A percentile compares a stretch with the other conserved stretches of the same genome.
Evolutionary conservation across 2,888 invertebrate genomes (phyloP).

Genomic region (Athripsodes cinereus): DNA sequence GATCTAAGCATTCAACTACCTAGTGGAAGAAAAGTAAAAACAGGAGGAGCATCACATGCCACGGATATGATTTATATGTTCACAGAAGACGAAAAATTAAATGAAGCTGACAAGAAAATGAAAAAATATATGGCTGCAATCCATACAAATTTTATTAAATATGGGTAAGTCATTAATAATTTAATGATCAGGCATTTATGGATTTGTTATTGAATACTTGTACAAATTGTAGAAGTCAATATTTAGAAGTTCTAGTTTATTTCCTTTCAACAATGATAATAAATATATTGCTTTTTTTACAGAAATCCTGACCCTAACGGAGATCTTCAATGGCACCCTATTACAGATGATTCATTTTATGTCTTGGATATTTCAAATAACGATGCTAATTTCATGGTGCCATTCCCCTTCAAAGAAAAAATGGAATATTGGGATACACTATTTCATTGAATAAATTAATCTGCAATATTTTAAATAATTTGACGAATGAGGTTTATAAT

Average conservation of each 20-base stretch:
- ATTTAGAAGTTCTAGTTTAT: no score
- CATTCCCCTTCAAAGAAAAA: constrained; percentile 37
- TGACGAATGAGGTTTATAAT: no score
- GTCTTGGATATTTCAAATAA: constrained; percentile 38
- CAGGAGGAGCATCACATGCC: neutral
- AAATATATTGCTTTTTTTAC: no score
- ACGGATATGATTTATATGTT: neutral
- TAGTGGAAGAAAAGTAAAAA: no score
- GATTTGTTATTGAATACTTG: no score
- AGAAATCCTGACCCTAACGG: no score
- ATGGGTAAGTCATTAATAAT: constrained; percentile 46
- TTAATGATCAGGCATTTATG: no score
- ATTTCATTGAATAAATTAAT: no score
- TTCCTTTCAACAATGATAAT: no score
- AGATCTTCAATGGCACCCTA: constrained; percentile 42
- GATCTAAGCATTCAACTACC: neutral
- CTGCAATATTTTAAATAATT: no score
- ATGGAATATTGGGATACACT: constrained; percentile 34
- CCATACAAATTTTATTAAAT: constrained; percentile 61
- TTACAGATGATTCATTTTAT: constrained; percentile 30
- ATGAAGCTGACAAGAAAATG: constrained; percentile 37
- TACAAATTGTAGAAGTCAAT: no score
- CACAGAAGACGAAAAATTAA: neutral
- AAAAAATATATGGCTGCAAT: constrained; percentile 44
- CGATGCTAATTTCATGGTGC: constrained; percentile 34